Evolutionary conservation across 2,797 vertebrate species (phyloP), one percentile per base, ranked within the genome.

Genomic region (Acipenser ruthenus): DNA sequence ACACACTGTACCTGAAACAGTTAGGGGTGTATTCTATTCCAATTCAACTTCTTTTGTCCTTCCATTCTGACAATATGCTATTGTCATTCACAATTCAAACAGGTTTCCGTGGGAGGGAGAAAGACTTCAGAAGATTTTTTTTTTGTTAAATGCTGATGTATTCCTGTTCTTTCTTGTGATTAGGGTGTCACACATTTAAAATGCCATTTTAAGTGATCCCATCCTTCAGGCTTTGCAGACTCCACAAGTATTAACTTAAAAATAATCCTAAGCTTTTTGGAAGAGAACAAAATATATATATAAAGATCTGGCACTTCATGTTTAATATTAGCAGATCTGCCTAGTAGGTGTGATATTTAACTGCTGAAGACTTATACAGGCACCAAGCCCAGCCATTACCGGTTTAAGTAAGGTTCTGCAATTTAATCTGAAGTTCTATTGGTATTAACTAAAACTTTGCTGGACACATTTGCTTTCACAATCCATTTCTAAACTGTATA

Each of bases 201-300:
- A 95, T 92, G 95, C 93, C 93, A 94, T 88, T 89, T 95, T 92
- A 93, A 93, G 82, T 97, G 99, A 98, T 98, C 95, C 94, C 93
- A 93, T 97, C 95, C 94, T 95, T 98, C 94, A 98, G 93, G 94
- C 94, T 95, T 95, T 95, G 89, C 92, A 92, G 91, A 90, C 89
- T 95, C 93, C 94, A 94, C 94, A 97, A 94, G 95, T 96, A 98
- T 97, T 98, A 98, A 92, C 93, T 94, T 83, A 91, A 85, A 93
- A 95, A 93, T 97, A 95, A 99, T 97, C 94, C 94, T 93, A 92
- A 95, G 92, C 92, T 93, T 91, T 94, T 93, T 78, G 77, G 82
- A 82, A 85, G 80, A 90, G 84, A 92, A 87, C 88, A 89, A 87
- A 93, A 93, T 37, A 37, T 37, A 37, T 37, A 92, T 93, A 94